Base-by-base conservation (phyloP, 2,888 invertebrate genomes). In the Sinotaia quadrata region DNA sequence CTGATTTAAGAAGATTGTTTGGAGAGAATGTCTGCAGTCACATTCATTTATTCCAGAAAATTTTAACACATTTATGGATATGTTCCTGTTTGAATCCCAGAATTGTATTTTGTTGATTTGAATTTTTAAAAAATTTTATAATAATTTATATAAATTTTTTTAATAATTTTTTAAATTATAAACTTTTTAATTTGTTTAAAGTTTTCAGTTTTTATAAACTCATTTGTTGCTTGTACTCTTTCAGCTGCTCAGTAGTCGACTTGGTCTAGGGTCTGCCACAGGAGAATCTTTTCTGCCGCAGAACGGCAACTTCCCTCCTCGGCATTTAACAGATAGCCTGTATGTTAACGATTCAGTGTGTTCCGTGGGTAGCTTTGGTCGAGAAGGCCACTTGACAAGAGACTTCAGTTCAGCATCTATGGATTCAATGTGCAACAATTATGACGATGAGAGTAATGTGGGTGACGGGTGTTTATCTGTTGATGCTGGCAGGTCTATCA, bases 231-330 rank as follows among this genome's bases (percentile, higher is more conserved):
- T 18, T 41, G 7, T 51, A n/a, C 21, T 51, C 21, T 51, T 51
- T 51, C 63, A 65, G 56, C 54, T 65, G 65, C 5, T 56, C 44
- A 34, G 12, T 10, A 47, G 47, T 18, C 57, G 62, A 15, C 68
- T 68, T 27, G 56, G 54, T 3, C 61, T 68, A 29, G 66, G 67
- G 12, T 24, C 44, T 1, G 21, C 54, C 0, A 37, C 44, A 24
- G 65, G 29, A 18, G 4, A 41, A 12, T 24, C 24, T 1, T 56
- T 56, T 31, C 41, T 29, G 29, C 44, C 56, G 5, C 21, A 56
- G 21, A 44, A 12, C 12, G 2, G 24, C n/a, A 24, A 10, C 10
- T 5, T 56, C 31, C 33, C 41, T 8, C 21, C 21, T n/a, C 56
- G 33, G 4, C 31, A 27, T 4, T 31, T 44, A 29, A 54, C 54